Evolutionary conservation across 2,113 vertebrate genomes (phyloP), one percentile per base, ranked within the genome.

Genomic region (Donacobius atricapilla): DNA sequence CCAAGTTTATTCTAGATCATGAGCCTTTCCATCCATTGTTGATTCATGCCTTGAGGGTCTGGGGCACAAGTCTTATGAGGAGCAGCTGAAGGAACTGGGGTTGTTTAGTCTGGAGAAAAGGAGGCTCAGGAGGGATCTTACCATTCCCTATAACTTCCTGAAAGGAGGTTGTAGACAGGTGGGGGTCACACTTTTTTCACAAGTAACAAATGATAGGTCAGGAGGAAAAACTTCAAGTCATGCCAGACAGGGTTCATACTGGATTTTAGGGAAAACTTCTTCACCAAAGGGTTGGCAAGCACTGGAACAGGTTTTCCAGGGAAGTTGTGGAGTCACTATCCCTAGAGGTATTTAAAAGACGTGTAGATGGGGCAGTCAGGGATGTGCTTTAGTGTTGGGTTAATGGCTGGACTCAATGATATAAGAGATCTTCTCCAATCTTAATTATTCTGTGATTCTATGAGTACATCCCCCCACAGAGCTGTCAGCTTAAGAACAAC

Each of bases 171-270:
- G 31, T 24, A 40, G 24, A 15, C 7, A 54, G 24, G 13, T 24
- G 13, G 13, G 6, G 1, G 1, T 47, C 3, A 3, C 18, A 9
- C 4, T n/a, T 45, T 53, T 66, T 45, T 4, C 61, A 45, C 30
- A 25, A 18, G 14, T 66, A 40, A 40, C 9, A 39, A 51, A 50
- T 58, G 13, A 51, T 6, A 30, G 13, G 7, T 47, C 2, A 2
- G 16, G 53, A 60, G 39, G 33, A 66, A 51, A 66, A 16, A 20
- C 24, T 53, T 75, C n/a, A 18, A 45, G 61, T 25, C 40, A 20
- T 53, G 7, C 53, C 28, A 15, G 33, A 16, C 1, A 0, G 24
- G 28, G 7, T 12, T 45, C 51, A 10, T 22, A 15, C 6, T 18
- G 3, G 2, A 47, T 61, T 7, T 53, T 8, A 31, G 4, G 17